These are phyloP conservation scores for Thera britannica DNA, from an alignment of 2,888 invertebrate genomes.

Conservation along the genomic window DNA sequence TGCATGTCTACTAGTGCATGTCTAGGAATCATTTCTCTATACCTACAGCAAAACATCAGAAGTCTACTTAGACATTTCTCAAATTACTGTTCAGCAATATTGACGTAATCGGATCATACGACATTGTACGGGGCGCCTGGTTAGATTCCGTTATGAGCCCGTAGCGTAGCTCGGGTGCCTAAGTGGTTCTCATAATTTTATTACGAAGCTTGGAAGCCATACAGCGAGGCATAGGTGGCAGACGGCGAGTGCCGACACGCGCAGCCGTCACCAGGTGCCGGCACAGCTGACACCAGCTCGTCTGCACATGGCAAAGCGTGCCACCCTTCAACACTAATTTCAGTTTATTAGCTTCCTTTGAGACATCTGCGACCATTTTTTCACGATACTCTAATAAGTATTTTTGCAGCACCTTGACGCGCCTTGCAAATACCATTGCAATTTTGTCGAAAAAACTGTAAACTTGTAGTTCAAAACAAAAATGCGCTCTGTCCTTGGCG, in stretches of 20 bases:
- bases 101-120: constrained; percentile 38
- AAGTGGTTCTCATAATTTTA: constrained; percentile 56
- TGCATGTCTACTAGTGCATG: constrained; percentile 8
- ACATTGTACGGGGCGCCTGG: constrained; percentile 31
- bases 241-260: constrained; percentile 35
- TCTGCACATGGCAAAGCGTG: constrained; percentile 66
- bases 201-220: constrained; percentile 69
- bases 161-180: constrained; percentile 33
- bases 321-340: constrained; percentile 51
- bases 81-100: constrained; percentile 33
- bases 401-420: no score
- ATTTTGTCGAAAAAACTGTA: no score
- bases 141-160: constrained; percentile 25
- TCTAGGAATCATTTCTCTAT: constrained; percentile 18
- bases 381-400: background rate
- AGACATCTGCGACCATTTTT: constrained; percentile 29
- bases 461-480: no score
- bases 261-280: constrained; percentile 61
- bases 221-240: constrained; percentile 44
- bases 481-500: no score
- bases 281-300: constrained; percentile 63
- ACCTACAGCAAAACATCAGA: constrained; percentile 10
- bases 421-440: no score
- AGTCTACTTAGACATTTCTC: constrained; percentile 2
- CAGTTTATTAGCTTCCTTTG: constrained; percentile 52